Evolutionary conservation across 2,113 vertebrate genomes (phyloP).

Genomic region (Alethe castanea): DNA sequence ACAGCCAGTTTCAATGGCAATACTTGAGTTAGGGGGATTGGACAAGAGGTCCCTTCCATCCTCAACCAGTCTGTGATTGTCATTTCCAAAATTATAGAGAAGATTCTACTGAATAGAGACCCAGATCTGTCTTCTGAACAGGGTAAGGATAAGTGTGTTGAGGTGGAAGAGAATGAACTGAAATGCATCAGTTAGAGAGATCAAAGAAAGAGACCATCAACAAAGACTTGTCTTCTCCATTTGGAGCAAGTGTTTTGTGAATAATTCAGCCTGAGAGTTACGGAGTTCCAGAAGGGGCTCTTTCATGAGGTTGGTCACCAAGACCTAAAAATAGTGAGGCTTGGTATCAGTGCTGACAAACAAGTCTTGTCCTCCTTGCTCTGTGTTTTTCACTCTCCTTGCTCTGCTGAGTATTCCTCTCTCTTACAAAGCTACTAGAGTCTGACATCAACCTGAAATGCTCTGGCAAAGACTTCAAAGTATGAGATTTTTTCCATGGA

Average conservation of each 20-base stretch:
- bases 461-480: not conserved
- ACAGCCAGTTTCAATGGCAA: fast-evolving
- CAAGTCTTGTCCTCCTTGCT: not conserved
- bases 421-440: not conserved
- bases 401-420: not conserved
- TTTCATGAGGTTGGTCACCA: not conserved
- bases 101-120: not conserved
- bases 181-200: not conserved
- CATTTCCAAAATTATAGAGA: not conserved
- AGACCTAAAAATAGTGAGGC: not conserved
- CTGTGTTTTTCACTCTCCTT: not conserved
- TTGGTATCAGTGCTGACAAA: not conserved
- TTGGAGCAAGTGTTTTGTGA: not conserved
- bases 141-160: not conserved
- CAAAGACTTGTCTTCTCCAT: not conserved
- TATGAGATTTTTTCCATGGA: not conserved
- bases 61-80: not conserved
- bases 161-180: not conserved
- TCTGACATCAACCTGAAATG: not conserved
- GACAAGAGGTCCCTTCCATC: not conserved
- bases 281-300: not conserved
- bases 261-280: not conserved
- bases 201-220: not conserved
- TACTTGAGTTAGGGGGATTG: not conserved
- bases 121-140: not conserved